Base-by-base conservation (phyloP, 2,888 invertebrate genomes). In the Amphipoea lucens region DNA sequence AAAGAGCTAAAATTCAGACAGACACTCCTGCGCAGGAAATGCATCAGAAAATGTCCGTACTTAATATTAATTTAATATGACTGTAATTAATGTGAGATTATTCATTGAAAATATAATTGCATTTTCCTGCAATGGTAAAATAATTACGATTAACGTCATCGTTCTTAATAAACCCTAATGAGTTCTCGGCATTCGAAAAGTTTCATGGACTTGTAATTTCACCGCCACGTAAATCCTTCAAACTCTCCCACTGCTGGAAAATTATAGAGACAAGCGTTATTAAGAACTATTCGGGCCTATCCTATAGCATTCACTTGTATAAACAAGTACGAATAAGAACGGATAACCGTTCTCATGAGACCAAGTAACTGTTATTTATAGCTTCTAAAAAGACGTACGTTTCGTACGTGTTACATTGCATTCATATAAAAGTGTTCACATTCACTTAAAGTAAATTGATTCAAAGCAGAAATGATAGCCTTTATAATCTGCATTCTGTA, bases 1-100 rank as follows among this genome's bases (percentile, higher is more conserved):
- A 42, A 70, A 71, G 63, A 78, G 69, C 69, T 78, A 68, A 85
- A 79, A 78, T 78, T 85, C 79, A 74, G 62, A 67, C 74, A 76
- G 54, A 76, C 9, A 74, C 75, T 78, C 48, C 57, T 76, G 65
- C 77, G 73, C 82, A 75, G 72, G 73, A 76, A 76, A 83, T 79
- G 54, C 54, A 63, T 65, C 54, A n/a, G 69, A 78, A 85, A 81
- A 69, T 66, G 5, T n/a, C 57, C 17, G 20, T 57, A 20, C n/a
- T n/a, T 70, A 75, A n/a, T 71, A 65, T 72, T 65, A 42, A 76
- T 74, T 63, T 54, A 7, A 40, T 54, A 45, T 66, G 11, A 9
- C 17, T 20, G 48, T 48, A 23, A 67, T 68, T 63, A 29, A 42
- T 29, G 11, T 36, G 5, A n/a, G 20, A 48, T 14, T 70, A 42